Base-by-base conservation (phyloP, 1,140 invertebrate genomes). In the Aricia agestis region DNA sequence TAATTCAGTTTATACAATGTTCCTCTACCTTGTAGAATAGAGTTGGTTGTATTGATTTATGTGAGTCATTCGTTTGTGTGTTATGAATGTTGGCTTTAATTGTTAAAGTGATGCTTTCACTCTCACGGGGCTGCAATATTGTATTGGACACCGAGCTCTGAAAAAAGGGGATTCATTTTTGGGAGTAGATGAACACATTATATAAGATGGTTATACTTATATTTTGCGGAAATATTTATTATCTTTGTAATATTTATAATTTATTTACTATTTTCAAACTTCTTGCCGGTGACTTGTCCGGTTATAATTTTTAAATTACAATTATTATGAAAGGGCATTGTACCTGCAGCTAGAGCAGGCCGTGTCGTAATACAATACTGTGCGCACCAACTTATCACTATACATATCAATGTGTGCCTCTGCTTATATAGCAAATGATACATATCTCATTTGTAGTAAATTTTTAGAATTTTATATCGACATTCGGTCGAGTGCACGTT, bases 351-450 rank as follows among this genome's bases (percentile, higher is more conserved):
- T n/a, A n/a, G 45, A 52, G 45, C 13, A 15, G 15, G 19, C 19
- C 15, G 0, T 31, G 11, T 68, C 19, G n/a, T 10, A 31, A 70
- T 70, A 63, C 68, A 70, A 70, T 63, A 70, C 19, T 70, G 68
- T 63, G 42, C 1, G 41, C 18, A 19, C 1, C 19, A 61, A 63
- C 61, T n/a, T 80, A 82, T 84, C 82, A 85, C 83, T 81, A 85
- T 83, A 91, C 89, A 91, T 91, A 91, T 91, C 89, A 89, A 88
- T 79, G 85, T 91, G 89, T 91, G 89, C 89, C 89, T 91, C 86
- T 86, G 89, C 89, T 91, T 90, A 72, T 77, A 89, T 87, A 87
- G 86, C 85, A 89, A 86, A 81, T 75, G 73, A 85, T 85, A 63
- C 86, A 89, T 90, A 90, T 89, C 87, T 85, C 83, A 80, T 85